Evolutionary conservation across 2,113 vertebrate species (phyloP).

Genomic region (Martes martes): DNA sequence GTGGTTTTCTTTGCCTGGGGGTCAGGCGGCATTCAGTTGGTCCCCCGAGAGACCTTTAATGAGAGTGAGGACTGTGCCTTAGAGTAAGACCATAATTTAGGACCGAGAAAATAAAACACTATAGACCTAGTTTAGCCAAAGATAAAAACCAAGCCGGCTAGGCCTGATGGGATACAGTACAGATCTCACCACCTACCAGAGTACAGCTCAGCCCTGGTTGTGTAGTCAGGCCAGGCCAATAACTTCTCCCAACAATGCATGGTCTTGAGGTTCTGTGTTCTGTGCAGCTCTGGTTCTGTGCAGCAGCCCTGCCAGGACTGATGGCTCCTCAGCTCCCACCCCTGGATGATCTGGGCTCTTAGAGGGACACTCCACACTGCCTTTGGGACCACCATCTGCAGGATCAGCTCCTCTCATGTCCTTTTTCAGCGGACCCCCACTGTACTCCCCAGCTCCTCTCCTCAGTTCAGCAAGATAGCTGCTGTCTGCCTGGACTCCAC

Average conservation of each 20-base stretch:
- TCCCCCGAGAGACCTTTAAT: not conserved
- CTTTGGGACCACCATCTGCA: not conserved
- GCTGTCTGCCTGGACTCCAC: not conserved
- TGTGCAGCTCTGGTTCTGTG: not conserved
- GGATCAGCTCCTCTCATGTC: not conserved
- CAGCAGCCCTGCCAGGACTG: not conserved
- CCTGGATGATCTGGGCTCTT: not conserved
- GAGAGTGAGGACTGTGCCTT: not conserved
- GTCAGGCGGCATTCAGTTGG: not conserved
- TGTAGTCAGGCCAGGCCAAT: not conserved
- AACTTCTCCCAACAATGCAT: not conserved
- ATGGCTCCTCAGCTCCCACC: not conserved
- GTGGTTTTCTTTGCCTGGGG: not conserved
- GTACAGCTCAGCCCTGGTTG: not conserved
- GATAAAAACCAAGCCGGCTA: not conserved
- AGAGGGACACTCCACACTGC: accelerated
- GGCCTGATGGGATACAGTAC: not conserved
- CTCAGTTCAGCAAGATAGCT: not conserved
- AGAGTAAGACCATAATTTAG: not conserved
- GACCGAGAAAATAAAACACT: not conserved
- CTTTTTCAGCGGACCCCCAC: not conserved
- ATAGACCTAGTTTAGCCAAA: not conserved
- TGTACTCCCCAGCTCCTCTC: not conserved
- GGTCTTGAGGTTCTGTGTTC: not conserved
- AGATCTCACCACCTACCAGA: not conserved